Conservation (phyloP, 2,113 vertebrate species). For the Grus americana region DNA sequence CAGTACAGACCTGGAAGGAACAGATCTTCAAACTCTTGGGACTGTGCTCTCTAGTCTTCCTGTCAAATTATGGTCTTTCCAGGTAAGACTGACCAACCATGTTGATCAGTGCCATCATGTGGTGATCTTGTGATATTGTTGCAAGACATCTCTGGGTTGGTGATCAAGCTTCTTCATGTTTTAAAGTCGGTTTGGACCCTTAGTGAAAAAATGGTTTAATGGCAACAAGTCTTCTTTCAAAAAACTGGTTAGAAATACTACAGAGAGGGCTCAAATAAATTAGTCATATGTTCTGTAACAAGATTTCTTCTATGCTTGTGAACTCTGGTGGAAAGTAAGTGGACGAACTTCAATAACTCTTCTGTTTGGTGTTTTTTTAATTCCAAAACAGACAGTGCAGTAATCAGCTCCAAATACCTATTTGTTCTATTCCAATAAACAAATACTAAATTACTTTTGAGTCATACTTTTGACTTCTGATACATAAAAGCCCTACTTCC, state of each 20-base stretch:
- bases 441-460: not conserved
- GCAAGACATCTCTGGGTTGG: not conserved
- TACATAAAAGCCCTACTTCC: not conserved
- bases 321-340: not conserved
- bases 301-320: not conserved
- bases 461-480: not conserved
- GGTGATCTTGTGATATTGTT: not conserved
- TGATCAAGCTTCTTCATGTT: not conserved
- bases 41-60: not conserved
- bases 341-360: not conserved
- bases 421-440: not conserved
- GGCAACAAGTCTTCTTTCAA: not conserved
- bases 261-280: not conserved
- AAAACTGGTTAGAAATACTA: not conserved
- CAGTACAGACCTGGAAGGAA: not conserved
- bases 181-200: not conserved
- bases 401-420: not conserved
- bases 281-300: not conserved
- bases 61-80: not conserved
- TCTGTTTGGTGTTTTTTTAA: not conserved
- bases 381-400: not conserved
- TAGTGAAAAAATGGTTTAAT: not conserved
- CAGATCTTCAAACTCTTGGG: not conserved
- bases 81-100: not conserved
- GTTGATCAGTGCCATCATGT: constrained; percentile 21